phyloP scores from a whole-genome alignment of 2,113 vertebrate species.

The Oreocharis arfaki region DNA sequence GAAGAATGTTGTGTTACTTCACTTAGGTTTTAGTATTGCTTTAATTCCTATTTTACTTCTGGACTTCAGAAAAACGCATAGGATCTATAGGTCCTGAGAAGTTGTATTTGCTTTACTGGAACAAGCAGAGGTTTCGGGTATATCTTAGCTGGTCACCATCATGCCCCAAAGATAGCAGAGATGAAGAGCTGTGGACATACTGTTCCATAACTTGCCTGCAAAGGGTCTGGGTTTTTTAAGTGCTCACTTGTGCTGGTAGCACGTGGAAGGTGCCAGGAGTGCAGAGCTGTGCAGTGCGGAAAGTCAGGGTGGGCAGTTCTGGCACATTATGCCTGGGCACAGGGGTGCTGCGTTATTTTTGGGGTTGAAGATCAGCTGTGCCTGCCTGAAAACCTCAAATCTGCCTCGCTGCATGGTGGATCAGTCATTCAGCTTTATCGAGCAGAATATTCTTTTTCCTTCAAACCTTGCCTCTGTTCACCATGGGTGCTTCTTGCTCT shows the following conservation, averaged over 20 bases:
- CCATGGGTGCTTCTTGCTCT: background rate
- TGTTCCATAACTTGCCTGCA: background rate
- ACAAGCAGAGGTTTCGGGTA: accelerated
- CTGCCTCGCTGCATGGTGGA: background rate
- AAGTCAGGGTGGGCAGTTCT: background rate
- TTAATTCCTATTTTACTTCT: background rate
- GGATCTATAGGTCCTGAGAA: background rate
- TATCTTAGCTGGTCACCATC: background rate
- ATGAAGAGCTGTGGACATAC: background rate
- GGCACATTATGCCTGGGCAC: accelerated
- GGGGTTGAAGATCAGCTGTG: background rate
- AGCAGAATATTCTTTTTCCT: background rate
- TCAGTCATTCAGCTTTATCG: background rate
- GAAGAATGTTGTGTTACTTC: background rate
- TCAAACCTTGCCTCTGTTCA: background rate
- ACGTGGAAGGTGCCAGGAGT: background rate
- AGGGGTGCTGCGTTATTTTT: accelerated
- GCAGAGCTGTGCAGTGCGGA: accelerated
- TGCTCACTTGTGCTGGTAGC: background rate
- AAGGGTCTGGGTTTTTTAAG: background rate
- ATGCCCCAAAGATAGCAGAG: background rate
- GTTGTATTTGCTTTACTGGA: background rate
- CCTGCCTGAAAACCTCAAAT: background rate
- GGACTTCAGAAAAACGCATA: background rate
- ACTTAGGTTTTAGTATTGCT: background rate